Conservation (phyloP, 2,113 vertebrate genomes). For the Bombycilla garrulus region DNA sequence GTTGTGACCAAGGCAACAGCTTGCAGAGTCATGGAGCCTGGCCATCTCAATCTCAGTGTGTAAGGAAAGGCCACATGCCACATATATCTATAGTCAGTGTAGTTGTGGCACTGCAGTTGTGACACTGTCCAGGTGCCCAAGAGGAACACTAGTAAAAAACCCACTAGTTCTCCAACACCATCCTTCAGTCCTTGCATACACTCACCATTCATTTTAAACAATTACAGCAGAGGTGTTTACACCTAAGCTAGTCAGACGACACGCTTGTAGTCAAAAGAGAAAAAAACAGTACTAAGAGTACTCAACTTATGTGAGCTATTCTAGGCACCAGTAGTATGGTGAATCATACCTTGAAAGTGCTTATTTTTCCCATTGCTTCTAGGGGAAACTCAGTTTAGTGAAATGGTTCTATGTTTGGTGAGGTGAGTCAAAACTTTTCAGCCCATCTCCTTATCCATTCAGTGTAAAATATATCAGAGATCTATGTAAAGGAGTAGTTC, state of each 20-base stretch:
- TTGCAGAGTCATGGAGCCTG: neutral
- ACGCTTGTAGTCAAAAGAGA: neutral
- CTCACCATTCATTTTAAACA: neutral
- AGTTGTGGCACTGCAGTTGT: neutral
- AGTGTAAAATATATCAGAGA: neutral
- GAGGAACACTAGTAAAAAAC: neutral
- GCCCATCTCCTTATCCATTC: neutral
- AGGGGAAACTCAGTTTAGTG: neutral
- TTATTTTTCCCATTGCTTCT: neutral
- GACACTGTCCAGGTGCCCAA: neutral
- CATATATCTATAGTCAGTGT: rapidly evolving
- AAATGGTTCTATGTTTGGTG: neutral
- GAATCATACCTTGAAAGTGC: neutral
- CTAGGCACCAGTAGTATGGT: neutral
- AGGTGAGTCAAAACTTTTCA: neutral
- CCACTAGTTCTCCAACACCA: neutral
- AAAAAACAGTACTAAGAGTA: neutral
- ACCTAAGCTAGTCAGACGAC: neutral
- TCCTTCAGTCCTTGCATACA: neutral
- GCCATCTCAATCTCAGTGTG: neutral
- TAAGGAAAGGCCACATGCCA: neutral
- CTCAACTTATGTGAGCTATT: neutral
- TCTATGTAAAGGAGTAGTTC: neutral
- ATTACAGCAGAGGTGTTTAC: neutral
- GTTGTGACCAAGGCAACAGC: neutral